Conservation (phyloP, 2,797 vertebrate species). For the Chaetodon trifasciatus region DNA sequence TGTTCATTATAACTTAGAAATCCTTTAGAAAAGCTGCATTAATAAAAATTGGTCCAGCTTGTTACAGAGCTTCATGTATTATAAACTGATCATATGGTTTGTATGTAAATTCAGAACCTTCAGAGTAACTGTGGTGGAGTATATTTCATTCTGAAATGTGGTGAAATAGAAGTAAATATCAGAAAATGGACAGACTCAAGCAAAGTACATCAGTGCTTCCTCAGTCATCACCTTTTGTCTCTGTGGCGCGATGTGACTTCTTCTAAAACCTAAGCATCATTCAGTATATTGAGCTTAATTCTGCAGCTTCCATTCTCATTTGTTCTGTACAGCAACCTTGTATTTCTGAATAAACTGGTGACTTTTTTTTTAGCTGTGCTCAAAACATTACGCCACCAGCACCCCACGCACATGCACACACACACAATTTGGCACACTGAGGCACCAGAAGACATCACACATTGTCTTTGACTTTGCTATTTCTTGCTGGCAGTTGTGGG, state of each 20-base stretch:
- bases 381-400: neutral
- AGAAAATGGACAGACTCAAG: neutral
- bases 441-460: constrained; percentile 64
- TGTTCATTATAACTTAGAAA: neutral
- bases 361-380: constrained; percentile 23
- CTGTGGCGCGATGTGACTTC: neutral
- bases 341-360: constrained; percentile 16
- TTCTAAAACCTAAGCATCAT: neutral
- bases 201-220: neutral
- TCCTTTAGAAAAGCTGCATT: neutral
- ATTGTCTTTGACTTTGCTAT: constrained; percentile 76
- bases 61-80: too few species aligned
- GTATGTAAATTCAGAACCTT: too few species aligned
- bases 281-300: neutral
- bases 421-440: constrained; percentile 15
- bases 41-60: neutral
- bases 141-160: neutral
- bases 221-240: neutral
- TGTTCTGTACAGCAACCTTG: neutral
- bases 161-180: too few species aligned
- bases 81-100: neutral
- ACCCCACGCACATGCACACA: constrained; percentile 7
- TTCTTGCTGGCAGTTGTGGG: constrained; percentile 56
- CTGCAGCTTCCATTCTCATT: neutral
- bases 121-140: too few species aligned